Evolutionary conservation across 2,888 invertebrate species (phyloP), one percentile per base, ranked within the genome.

Genomic region (Anoplius nigerrimus): DNA sequence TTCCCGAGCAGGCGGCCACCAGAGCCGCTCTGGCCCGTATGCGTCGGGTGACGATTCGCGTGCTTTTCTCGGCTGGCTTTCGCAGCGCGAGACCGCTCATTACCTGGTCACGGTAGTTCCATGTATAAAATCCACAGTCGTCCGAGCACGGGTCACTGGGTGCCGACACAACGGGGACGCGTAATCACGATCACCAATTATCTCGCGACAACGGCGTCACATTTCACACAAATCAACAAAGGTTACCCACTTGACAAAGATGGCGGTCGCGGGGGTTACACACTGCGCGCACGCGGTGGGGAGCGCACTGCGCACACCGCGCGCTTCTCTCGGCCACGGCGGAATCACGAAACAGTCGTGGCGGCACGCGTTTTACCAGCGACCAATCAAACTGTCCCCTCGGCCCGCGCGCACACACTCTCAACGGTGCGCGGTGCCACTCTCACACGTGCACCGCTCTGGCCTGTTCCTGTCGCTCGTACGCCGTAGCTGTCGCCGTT

Each of bases 191-290:
- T 81, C 82, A 84, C 82, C 77, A 79, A 82, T 82, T 81, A 78
- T 83, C 80, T 79, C 74, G 67, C 76, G 71, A 81, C 82, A 84
- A 83, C 84, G 82, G 86, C 85, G 87, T 89, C 88, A 87, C 88
- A 89, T 86, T 88, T 87, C 87, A 88, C 84, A 79, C 84, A 86
- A 87, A 88, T 88, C 88, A 89, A 89, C 89, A 89, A 88, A 88
- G 88, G 87, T 87, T 87, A 87, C 87, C 87, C 85, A 88, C 86
- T 88, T 87, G 85, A 88, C 86, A 88, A 87, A 89, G 88, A 89
- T 88, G 89, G 89, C 89, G 74, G 78, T 71, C 78, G 80, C 79
- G 80, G 79, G 78, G 80, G 78, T 79, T 79, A 80, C 74, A 74
- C 72, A 76, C 69, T 80, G 62, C 75, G 84, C 81, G 83, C 84